Base-by-base conservation (phyloP, 2,113 vertebrate genomes). In the Dipodomys spectabilis region DNA sequence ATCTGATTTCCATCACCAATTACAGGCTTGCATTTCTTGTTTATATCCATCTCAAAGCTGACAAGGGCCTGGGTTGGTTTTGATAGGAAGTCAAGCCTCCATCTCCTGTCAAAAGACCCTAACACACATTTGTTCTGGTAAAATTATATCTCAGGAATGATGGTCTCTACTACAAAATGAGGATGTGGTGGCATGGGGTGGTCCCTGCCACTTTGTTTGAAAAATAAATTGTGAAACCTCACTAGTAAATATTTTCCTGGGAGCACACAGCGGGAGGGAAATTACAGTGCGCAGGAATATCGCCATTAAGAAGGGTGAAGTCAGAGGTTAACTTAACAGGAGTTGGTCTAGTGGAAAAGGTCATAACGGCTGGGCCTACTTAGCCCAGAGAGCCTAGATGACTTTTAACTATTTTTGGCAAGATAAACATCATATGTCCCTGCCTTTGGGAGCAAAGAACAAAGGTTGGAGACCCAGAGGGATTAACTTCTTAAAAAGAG, bases 1-100 rank as follows among this genome's bases (percentile, higher is more conserved):
- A 98, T 98, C 98, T 98, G 98, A 98, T 98, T 98, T 98, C 98
- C 98, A 98, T 98, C 97, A 97, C 94, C 98, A 98, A 98, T 98
- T 98, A 98, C 90, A 94, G 96, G 98, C 96, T 98, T 98, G 96
- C 97, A 97, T 98, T 98, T 98, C 98, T 98, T 98, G 98, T 98
- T 98, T 98, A 98, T 98, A 98, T 98, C 98, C 97, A 97, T 97
- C 97, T 97, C 92, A 80, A 96, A 97, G 97, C 97, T 98, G 98
- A 98, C 98, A 98, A 97, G 97, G 97, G 95, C 97, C 95, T 73
- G 95, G 96, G 97, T 98, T 98, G 98, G 97, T 98, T 98, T 97
- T 97, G 96, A 97, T 98, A 98, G 98, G 98, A 98, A 98, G 97
- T 98, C 95, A 93, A 97, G 96, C 95, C 97, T 98, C 97, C 97